Evolutionary conservation across 2,113 vertebrate genomes (phyloP), one percentile per base, ranked within the genome.

Genomic region (Myrmecobius fasciatus): DNA sequence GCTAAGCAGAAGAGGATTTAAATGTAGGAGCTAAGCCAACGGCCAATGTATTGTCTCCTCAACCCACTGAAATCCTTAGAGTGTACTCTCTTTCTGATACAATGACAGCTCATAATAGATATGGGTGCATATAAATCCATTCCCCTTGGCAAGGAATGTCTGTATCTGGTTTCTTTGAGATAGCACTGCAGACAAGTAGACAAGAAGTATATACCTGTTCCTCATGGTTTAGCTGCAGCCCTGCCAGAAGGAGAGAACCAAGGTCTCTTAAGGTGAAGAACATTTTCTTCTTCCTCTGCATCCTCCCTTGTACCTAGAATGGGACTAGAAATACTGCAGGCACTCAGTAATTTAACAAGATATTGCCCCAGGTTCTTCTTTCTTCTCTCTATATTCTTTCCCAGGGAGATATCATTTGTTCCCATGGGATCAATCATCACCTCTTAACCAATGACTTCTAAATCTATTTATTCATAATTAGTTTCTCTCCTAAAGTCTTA

Each of bases 21-120:
- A 94, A 52, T 60, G 25, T 53, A n/a, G 49, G 95, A 95, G 47
- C 93, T 92, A 98, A 97, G 92, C 56, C 95, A 97, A 93, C 12
- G 46, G 52, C 56, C 95, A 97, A 93, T 17, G 46, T 53, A 95
- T 96, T 91, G 90, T 96, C 96, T 98, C 95, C 92, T 91, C 5
- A 95, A 95, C 31, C 91, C n/a, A 94, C 3, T 93, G 95, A 97
- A 95, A 97, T 60, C 0, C 1, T 91, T 47, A 91, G 5, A 90
- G 91, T 26, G 36, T 43, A 89, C 24, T 94, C 46, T 53, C 92
- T 94, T 92, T 94, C 97, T 98, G n/a, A 90, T 92, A 93, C 47
- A 3, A 98, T 92, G 28, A 28, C 92, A 96, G 53, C 95, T 95
- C 96, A 89, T 91, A 97, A 97, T 52, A 95, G 96, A 97, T 92